These are phyloP conservation scores for Fregetta grallaria DNA, from an alignment of 2,113 vertebrate genomes.

Conservation along the genomic window DNA sequence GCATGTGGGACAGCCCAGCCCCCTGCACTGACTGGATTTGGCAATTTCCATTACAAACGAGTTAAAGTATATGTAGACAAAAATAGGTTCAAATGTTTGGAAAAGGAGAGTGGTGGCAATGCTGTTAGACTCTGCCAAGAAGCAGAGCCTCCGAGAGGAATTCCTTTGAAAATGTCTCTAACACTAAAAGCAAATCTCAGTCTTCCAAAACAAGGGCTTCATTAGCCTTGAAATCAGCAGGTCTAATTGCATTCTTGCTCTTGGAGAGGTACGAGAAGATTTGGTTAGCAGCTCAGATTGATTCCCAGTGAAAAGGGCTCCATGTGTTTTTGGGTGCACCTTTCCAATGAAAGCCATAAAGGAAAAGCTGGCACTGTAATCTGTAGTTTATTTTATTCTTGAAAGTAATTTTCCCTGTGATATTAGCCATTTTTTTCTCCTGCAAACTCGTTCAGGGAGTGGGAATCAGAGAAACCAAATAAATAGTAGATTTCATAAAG, in stretches of 20 bases:
- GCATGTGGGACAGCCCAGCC: not conserved
- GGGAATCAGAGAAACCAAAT: slow-evolving; percentile 36
- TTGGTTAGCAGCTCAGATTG: not conserved
- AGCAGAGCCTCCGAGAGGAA: not conserved
- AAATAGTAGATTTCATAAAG: slow-evolving; percentile 61
- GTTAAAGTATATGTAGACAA: not conserved
- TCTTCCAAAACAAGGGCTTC: not conserved
- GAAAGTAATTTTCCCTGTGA: slow-evolving; percentile 41
- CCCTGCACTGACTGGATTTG: fast-evolving
- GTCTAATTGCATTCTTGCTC: not conserved
- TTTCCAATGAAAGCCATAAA: not conserved
- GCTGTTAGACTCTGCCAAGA: fast-evolving
- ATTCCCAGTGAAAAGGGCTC: not conserved
- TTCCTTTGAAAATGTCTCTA: not conserved
- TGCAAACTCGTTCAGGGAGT: not conserved
- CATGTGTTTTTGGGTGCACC: not conserved
- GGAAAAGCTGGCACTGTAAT: not conserved
- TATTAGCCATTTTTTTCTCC: slow-evolving; percentile 1
- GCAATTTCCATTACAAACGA: not conserved
- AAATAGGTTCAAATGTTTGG: not conserved
- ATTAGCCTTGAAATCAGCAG: not conserved
- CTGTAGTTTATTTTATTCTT: not conserved
- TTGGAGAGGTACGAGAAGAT: not conserved
- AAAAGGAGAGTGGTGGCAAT: not conserved
- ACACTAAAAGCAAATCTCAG: not conserved